A percentile compares a stretch with the other conserved stretches of the same genome.
Evolutionary conservation across 2,113 vertebrate genomes (phyloP).

Genomic region (Hypocryptadius cinnamomeus): DNA sequence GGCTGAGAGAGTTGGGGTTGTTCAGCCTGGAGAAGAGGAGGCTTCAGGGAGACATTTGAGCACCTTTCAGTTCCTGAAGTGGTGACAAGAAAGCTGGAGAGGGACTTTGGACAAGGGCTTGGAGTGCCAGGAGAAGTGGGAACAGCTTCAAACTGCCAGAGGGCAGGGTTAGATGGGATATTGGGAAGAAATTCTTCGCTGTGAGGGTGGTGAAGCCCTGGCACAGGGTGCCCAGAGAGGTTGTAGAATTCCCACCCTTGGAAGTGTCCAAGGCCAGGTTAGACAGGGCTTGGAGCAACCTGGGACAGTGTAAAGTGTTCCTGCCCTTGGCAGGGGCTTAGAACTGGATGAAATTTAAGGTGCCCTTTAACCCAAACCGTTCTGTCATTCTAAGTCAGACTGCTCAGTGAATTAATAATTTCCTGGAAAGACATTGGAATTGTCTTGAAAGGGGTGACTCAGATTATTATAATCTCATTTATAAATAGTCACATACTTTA

Average conservation of each 20-base stretch:
- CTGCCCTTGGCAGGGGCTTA: neutral
- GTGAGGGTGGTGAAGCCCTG: neutral
- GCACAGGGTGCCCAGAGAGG: neutral
- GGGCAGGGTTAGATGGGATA: accelerated
- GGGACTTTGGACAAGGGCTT: neutral
- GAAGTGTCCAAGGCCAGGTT: neutral
- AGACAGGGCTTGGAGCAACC: accelerated
- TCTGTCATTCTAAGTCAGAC: neutral
- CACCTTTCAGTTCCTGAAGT: neutral
- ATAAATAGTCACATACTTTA: neutral
- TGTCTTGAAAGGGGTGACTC: neutral
- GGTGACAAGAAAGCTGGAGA: neutral
- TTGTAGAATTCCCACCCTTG: neutral
- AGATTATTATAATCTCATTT: neutral
- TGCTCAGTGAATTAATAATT: neutral
- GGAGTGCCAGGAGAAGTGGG: neutral
- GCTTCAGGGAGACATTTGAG: neutral
- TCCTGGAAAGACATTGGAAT: neutral
- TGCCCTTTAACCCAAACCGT: neutral
- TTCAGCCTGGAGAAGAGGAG: neutral
- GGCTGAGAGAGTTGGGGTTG: neutral
- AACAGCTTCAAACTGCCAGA: neutral
- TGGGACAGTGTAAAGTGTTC: accelerated
- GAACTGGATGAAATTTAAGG: neutral
- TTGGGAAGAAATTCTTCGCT: neutral